Percentiles rank a stretch among this genome's conserved stretches.
Conservation (phyloP, 1,140 invertebrate species). For the Bathynomus jamesi region DNA sequence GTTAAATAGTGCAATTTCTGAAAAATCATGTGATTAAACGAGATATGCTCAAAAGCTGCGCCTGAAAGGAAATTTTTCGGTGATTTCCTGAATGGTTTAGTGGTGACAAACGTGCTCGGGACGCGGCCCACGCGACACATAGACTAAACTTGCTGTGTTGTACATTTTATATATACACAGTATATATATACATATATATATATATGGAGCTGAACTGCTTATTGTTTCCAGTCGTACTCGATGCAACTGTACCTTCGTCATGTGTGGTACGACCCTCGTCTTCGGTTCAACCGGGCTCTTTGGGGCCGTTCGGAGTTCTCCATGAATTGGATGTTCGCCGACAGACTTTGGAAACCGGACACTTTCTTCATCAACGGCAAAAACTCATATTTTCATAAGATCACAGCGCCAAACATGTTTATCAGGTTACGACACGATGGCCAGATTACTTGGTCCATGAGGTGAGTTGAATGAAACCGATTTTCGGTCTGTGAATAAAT, state of each 20-base stretch:
- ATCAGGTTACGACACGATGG: conserved; percentile 51
- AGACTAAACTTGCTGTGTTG: no score
- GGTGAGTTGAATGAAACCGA: no score
- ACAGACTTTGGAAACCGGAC: conserved; percentile 55
- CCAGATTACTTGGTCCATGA: conserved; percentile 53
- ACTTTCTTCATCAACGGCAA: conserved; percentile 58
- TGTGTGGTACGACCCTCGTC: conserved; percentile 52
- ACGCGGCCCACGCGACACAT: no score
- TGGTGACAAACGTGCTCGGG: no score
- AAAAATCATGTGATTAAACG: no score
- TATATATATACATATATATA: conserved; percentile 1
- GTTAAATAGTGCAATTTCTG: no score
- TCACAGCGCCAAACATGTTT: conserved; percentile 58
- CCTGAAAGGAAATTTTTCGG: no score
- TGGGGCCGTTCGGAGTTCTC: conserved; percentile 50
- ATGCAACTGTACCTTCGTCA: conserved; percentile 79
- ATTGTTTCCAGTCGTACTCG: conserved; percentile 68
- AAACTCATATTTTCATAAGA: conserved; percentile 54
- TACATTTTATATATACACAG: no score
- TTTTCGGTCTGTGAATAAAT: no score
- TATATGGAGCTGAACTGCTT: neutral
- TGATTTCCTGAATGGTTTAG: no score
- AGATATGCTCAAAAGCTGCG: no score
- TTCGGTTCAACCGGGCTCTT: conserved; percentile 43
- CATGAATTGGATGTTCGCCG: conserved; percentile 54